Conservation (phyloP, 2,113 vertebrate species). For the Podocnemis expansa region DNA sequence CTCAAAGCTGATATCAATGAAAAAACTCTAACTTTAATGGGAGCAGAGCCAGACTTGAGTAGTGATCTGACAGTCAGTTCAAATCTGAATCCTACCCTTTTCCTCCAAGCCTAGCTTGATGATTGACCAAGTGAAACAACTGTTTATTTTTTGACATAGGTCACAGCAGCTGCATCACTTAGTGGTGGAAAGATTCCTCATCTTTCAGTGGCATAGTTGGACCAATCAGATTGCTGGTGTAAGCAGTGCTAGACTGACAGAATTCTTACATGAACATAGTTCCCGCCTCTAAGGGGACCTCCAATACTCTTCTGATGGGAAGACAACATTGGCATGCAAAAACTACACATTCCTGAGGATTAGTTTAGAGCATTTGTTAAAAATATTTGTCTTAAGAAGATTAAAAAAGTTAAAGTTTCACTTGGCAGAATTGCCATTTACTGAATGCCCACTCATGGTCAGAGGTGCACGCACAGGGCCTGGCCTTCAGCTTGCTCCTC, state of each 20-base stretch:
- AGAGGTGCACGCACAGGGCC: neutral
- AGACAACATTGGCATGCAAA: conserved; percentile 23
- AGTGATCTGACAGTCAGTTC: neutral
- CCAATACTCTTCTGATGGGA: neutral
- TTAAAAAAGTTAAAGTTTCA: neutral
- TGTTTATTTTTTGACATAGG: neutral
- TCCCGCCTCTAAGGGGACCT: too few species aligned
- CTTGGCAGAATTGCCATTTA: neutral
- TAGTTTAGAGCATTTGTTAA: neutral
- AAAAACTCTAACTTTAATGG: neutral
- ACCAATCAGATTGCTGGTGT: too few species aligned
- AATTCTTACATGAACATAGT: too few species aligned
- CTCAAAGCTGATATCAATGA: accelerated
- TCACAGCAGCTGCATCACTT: too few species aligned
- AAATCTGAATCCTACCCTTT: neutral
- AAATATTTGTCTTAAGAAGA: neutral
- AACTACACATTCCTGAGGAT: neutral
- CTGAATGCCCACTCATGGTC: neutral
- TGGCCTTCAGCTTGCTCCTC: neutral
- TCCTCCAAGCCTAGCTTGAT: neutral
- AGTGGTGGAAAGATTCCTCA: too few species aligned
- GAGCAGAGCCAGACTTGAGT: neutral
- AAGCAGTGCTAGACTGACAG: too few species aligned
- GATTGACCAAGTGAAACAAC: neutral
- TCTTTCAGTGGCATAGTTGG: too few species aligned